Evolutionary conservation across 1,140 invertebrate genomes (phyloP), one percentile per base, ranked within the genome.

Genomic region (Philopotamus ludificatus): DNA sequence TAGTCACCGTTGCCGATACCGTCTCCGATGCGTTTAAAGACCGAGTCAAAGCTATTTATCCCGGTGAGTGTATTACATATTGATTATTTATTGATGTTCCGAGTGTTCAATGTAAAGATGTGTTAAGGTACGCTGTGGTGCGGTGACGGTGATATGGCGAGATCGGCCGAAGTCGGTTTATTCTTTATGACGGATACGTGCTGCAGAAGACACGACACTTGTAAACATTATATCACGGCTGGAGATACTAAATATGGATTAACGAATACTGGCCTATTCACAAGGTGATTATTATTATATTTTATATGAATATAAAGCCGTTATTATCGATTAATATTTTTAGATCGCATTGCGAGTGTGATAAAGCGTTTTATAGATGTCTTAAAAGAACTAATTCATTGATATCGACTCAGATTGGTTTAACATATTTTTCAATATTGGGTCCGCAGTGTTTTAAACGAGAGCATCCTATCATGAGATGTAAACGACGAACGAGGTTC

Each of bases 181-280:
- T 85, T 89, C 74, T 83, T 84, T 65, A 83, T 83, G 62, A 86
- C 88, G 4, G 92, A 95, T 75, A 85, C 84, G 70, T 94, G 92
- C 77, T 95, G 92, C 76, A 81, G 91, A 10, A 84, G 86, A 72
- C 92, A 94, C 72, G 92, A 95, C 77, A 81, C 86, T 63, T 88
- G 88, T 73, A 83, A 87, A 77, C 68, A 82, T 66, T 86, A 85
- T 71, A 93, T 95, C 70, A 77, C 81, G 34, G 84, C 85, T 16
- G 86, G 93, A 66, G 83, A 85, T 12, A 86, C 82, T 49, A 85
- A 85, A 72, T 93, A 87, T 73, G 85, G 86, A 41, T 82, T 90
- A 41, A 91, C 90, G 78, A 95, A 95, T 51, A 82, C 80, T 57
- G 84, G 83, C 3, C 67, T 83, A 3, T 83, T 82, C 63, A 81